Conservation (phyloP, 2,888 invertebrate genomes). For the Yponomeuta plumbellus region DNA sequence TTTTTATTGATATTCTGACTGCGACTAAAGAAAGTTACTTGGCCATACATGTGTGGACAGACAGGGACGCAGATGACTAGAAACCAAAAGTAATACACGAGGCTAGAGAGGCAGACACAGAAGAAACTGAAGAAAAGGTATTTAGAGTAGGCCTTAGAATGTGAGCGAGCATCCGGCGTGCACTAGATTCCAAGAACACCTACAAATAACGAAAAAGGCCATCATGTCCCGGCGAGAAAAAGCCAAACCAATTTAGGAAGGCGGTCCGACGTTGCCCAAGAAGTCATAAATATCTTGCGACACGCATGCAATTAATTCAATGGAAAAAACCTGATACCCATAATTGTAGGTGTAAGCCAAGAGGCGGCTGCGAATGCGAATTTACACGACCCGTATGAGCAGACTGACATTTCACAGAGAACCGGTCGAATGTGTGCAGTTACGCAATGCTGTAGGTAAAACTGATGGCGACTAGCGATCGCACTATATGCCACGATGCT, state of each 20-base stretch:
- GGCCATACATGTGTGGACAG: no score
- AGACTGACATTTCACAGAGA: constrained; percentile 56
- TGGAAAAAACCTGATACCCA: constrained; percentile 39
- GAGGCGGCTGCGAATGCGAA: constrained; percentile 56
- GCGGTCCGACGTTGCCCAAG: constrained; percentile 23
- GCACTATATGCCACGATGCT: constrained; percentile 48
- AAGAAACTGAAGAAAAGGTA: neutral
- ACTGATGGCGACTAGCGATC: constrained; percentile 46
- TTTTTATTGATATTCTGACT: no score
- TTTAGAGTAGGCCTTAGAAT: neutral
- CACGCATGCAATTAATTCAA: constrained; percentile 43
- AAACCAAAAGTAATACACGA: neutral
- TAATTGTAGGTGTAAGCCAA: constrained; percentile 46
- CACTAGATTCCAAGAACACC: neutral
- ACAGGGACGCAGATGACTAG: no score
- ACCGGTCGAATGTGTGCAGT: constrained; percentile 51
- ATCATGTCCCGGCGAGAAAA: constrained; percentile 2
- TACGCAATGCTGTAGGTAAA: constrained; percentile 69
- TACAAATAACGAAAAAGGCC: neutral
- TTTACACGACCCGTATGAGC: constrained; percentile 44
- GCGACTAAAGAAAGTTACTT: no score
- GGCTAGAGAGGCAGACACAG: neutral
- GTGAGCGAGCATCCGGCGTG: neutral
- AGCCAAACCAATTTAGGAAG: constrained; percentile 37
- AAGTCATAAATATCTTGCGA: constrained; percentile 24